Evolutionary conservation across 1,140 invertebrate genomes (phyloP).

Genomic region (Zaprionus inermis): DNA sequence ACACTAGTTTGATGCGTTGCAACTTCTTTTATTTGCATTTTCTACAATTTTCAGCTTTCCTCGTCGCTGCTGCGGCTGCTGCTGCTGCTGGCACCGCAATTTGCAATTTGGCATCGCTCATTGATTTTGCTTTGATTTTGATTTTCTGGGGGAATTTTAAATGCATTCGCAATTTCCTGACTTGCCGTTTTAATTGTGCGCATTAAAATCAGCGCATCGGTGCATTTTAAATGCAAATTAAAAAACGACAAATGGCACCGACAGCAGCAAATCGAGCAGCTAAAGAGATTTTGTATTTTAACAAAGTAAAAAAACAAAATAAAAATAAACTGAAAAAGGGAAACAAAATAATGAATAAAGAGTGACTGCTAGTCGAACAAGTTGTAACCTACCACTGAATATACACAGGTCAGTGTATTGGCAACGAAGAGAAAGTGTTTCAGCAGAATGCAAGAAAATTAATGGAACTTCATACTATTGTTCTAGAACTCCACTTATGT

Average conservation of each 20-base stretch:
- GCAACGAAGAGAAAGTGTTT: no score
- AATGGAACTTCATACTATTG: no score
- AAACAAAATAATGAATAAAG: not conserved
- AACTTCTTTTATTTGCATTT: slow-evolving; percentile 55
- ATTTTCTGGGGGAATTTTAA: slow-evolving; percentile 73
- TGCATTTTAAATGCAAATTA: slow-evolving; percentile 81
- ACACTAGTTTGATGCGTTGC: slow-evolving; percentile 69
- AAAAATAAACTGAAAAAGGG: not conserved
- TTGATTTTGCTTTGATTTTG: slow-evolving; percentile 70
- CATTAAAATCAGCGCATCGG: slow-evolving; percentile 75
- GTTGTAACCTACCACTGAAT: no score
- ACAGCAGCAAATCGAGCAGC: slow-evolving; percentile 16
- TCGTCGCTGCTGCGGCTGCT: slow-evolving; percentile 22
- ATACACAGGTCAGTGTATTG: not conserved
- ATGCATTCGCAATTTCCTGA: slow-evolving; percentile 79
- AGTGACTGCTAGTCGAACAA: not conserved
- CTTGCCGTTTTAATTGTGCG: slow-evolving; percentile 78
- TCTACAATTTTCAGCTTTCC: slow-evolving; percentile 30
- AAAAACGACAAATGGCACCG: slow-evolving; percentile 41
- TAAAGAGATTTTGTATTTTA: slow-evolving; percentile 20
- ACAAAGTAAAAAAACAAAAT: not conserved
- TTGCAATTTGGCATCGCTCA: slow-evolving; percentile 77
- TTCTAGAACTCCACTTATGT: no score
- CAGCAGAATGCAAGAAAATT: no score
- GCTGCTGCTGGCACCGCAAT: slow-evolving; percentile 41